Conservation (phyloP, 2,113 vertebrate species). For the Equus przewalskii region DNA sequence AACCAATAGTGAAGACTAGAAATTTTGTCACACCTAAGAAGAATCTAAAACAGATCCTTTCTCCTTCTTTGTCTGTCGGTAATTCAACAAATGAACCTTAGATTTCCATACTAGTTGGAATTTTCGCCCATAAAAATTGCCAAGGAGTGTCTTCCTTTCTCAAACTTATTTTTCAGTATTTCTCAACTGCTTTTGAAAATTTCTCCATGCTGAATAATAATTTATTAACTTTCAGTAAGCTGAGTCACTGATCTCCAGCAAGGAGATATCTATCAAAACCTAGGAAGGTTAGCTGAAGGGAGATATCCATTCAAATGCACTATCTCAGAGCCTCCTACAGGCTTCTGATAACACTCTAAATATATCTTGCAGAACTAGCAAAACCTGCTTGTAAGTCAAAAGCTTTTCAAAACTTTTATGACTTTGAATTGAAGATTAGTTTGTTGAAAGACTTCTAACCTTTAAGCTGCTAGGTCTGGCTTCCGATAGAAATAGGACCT, state of each 20-base stretch:
- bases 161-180: neutral
- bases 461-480: neutral
- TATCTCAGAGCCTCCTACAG: neutral
- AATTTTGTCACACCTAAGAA: neutral
- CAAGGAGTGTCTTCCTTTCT: neutral
- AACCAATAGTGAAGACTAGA: neutral
- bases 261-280: neutral
- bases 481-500: neutral
- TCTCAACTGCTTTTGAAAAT: neutral
- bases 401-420: neutral
- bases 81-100: neutral
- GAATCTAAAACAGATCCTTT: neutral
- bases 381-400: conserved; percentile 6
- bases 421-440: conserved; percentile 29
- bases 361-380: conserved; percentile 1
- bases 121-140: neutral
- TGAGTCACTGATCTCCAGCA: neutral
- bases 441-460: neutral
- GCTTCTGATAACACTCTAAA: conserved; percentile 16
- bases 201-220: neutral
- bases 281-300: neutral
- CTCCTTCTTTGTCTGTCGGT: neutral
- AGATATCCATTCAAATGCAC: neutral
- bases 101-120: neutral
- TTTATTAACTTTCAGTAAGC: neutral